A percentile compares a stretch with the other conserved stretches of the same genome.
Evolutionary conservation across 2,888 invertebrate genomes (phyloP).

Genomic region (Orthosia gothica): DNA sequence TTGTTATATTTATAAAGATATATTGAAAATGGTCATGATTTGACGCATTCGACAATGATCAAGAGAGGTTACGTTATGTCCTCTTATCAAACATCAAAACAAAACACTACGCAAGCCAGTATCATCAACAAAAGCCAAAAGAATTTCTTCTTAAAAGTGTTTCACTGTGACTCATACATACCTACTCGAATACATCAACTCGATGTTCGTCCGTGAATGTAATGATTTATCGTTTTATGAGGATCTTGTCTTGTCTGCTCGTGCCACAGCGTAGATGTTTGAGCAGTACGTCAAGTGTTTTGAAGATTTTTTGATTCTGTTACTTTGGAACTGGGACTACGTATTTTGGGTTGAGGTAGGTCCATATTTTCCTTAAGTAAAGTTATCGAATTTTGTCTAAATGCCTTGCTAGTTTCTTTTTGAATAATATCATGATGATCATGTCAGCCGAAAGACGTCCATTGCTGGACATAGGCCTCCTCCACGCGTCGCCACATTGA

Average conservation of each 20-base stretch:
- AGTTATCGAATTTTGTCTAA: neutral
- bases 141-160: slow-evolving; percentile 23
- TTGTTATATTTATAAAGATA: no score
- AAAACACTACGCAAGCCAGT: slow-evolving; percentile 2
- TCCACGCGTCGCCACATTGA: no score
- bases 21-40: no score
- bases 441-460: no score
- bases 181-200: slow-evolving; percentile 10
- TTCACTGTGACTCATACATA: slow-evolving; percentile 32
- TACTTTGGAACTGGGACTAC: neutral
- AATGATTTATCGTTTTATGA: slow-evolving; percentile 32
- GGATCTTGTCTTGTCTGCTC: slow-evolving; percentile 32
- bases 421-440: no score
- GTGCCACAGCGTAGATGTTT: slow-evolving; percentile 8
- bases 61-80: neutral
- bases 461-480: no score
- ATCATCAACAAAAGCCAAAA: slow-evolving; percentile 13
- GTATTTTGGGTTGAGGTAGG: slow-evolving; percentile 25
- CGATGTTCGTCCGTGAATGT: slow-evolving; percentile 19
- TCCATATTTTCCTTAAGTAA: neutral
- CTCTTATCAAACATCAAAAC: neutral
- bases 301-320: neutral
- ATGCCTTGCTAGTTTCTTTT: neutral
- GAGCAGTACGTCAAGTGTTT: slow-evolving; percentile 26
- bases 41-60: neutral